Evolutionary conservation across 2,797 vertebrate genomes (phyloP), one percentile per base, ranked within the genome.

Genomic region (Ctenopoma multispine): DNA sequence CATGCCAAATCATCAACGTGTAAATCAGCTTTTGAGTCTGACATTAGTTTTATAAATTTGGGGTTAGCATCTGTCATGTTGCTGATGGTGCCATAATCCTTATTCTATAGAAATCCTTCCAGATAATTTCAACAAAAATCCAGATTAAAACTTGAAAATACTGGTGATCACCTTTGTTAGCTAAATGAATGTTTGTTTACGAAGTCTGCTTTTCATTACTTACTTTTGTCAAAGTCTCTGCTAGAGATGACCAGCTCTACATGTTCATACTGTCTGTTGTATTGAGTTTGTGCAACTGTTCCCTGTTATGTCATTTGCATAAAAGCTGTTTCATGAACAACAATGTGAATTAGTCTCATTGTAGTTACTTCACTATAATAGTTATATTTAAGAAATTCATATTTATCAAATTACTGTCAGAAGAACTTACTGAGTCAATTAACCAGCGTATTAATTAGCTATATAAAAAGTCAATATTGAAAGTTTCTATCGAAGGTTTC

Each of bases 241-340:
- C 75, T 70, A 77, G 85, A 88, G 87, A 90, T 89, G 72, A 89
- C 91, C 87, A 93, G 90, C 89, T 90, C 89, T 89, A 83, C 81
- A 82, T 94, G 90, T 93, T 92, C 88, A 93, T 94, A 93, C 89
- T 90, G 87, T 92, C 93, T 86, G 85, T 92, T 83, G 89, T 93
- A 92, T 90, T 92, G 86, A 91, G 92, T 92, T 94, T 92, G 91
- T 95, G 90, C 93, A 90, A 90, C 91, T 93, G 90, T 94, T 85
- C 89, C 90, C 79, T 86, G 86, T 94, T 93, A 90, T 89, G 63
- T 91, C 91, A 92, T 95, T 94, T 94, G 92, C 94, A 95, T 95
- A 95, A 95, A 95, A 90, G 91, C 89, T 65, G 90, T 94, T 94
- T 94, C 93, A 94, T 94, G 87, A 92, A 90, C 67, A 63, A 58